Conservation (phyloP, 2,888 invertebrate species). For the Arenicola marina region DNA sequence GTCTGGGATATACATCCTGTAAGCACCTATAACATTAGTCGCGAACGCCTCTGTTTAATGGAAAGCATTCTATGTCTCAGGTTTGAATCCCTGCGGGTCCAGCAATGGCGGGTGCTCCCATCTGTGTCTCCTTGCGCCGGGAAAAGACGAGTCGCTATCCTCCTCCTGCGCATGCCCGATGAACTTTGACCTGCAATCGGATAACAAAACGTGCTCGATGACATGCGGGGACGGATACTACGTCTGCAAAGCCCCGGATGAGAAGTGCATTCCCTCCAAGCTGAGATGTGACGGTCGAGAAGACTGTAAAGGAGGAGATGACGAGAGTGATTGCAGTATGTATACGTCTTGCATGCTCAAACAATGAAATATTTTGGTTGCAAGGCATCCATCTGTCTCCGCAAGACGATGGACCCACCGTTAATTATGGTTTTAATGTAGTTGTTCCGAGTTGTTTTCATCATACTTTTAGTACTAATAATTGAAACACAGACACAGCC, state of each 20-base stretch:
- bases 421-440: too few relatives aligned
- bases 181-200: conserved; percentile 76
- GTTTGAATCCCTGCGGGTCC: conserved; percentile 67
- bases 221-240: conserved; percentile 69
- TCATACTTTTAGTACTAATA: too few relatives aligned
- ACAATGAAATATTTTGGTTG: neutral
- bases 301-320: conserved; percentile 72
- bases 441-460: too few relatives aligned
- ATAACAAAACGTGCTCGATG: conserved; percentile 84
- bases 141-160: neutral
- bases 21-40: too few relatives aligned
- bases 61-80: too few relatives aligned
- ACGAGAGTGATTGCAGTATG: conserved; percentile 64
- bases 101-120: conserved; percentile 75
- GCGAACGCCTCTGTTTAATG: too few relatives aligned
- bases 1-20: too few relatives aligned
- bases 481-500: too few relatives aligned
- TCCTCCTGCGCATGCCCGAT: conserved; percentile 89
- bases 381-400: too few relatives aligned
- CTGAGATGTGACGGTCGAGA: conserved; percentile 41
- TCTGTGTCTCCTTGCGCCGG: conserved; percentile 78
- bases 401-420: too few relatives aligned
- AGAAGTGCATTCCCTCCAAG: conserved; percentile 43
- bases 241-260: conserved; percentile 17
- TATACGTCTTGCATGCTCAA: too few relatives aligned